Conservation (phyloP, 2,113 vertebrate species). For the Phaetusa simplex region DNA sequence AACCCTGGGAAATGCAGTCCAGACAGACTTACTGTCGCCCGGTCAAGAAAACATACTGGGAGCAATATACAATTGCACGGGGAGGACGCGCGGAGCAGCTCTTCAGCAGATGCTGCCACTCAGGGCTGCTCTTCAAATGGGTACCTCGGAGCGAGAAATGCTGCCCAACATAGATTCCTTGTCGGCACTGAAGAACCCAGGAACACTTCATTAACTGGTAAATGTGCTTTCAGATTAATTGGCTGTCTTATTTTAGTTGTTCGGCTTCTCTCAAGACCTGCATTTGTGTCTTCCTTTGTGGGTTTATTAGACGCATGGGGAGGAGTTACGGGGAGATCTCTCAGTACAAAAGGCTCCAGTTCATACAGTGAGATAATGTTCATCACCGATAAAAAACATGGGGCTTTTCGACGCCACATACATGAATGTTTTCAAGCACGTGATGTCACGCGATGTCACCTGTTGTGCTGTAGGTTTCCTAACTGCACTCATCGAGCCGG, state of each 20-base stretch:
- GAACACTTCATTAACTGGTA: background rate
- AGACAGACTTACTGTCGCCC: background rate
- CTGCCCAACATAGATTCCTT: background rate
- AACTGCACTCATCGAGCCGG: background rate
- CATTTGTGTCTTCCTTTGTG: background rate
- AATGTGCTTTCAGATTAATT: background rate
- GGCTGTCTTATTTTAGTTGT: background rate
- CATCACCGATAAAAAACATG: background rate
- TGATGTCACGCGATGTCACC: background rate
- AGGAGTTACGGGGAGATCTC: background rate
- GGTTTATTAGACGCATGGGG: background rate
- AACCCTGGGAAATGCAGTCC: background rate
- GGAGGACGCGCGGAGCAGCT: background rate
- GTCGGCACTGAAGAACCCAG: background rate
- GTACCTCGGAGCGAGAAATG: background rate
- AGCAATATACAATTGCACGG: background rate
- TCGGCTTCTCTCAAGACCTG: background rate
- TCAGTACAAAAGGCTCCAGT: background rate
- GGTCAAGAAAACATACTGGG: background rate
- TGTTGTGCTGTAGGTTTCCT: background rate
- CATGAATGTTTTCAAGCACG: background rate
- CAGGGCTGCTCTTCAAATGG: background rate
- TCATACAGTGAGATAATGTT: background rate
- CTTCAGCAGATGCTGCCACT: background rate
- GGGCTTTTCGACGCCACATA: rapidly evolving